phyloP scores from a whole-genome alignment of 2,797 vertebrate genomes.

The Jordanella pulchra region DNA sequence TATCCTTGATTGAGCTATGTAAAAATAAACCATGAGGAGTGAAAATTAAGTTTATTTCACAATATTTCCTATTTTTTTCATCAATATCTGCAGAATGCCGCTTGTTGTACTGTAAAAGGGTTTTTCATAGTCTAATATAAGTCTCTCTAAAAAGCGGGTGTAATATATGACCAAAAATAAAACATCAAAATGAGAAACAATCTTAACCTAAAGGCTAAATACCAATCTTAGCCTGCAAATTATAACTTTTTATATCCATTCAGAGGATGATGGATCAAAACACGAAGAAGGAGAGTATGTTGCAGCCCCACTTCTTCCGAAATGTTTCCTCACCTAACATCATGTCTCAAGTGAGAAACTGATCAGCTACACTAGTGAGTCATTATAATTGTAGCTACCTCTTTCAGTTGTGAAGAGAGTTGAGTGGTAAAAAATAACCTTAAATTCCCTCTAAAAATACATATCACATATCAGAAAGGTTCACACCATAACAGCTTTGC shows the following conservation, averaged over 20 bases:
- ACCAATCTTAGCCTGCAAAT: not conserved
- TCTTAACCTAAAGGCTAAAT: not conserved
- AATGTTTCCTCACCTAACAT: constrained; percentile 20
- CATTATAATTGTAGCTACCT: constrained; percentile 42
- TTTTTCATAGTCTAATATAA: not conserved
- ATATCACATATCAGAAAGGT: constrained; percentile 3
- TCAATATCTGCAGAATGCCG: not conserved
- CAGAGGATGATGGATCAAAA: constrained; percentile 9
- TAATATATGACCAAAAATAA: not conserved
- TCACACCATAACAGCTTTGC: not conserved
- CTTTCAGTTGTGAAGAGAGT: constrained; percentile 35
- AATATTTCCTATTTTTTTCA: too few species aligned
- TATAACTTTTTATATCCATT: not conserved
- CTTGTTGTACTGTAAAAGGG: not conserved
- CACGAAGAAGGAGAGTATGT: constrained; percentile 15
- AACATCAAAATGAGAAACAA: not conserved
- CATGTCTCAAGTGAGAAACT: constrained; percentile 40
- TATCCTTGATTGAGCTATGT: not conserved
- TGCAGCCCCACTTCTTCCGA: constrained; percentile 33
- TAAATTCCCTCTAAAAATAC: constrained; percentile 34
- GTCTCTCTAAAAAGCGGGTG: not conserved
- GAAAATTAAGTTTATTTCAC: not conserved
- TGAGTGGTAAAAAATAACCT: constrained; percentile 41
- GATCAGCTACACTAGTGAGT: constrained; percentile 43
- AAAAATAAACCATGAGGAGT: not conserved